phyloP scores from a whole-genome alignment of 2,888 invertebrate species.

The Drosophila pseudotakahashii region DNA sequence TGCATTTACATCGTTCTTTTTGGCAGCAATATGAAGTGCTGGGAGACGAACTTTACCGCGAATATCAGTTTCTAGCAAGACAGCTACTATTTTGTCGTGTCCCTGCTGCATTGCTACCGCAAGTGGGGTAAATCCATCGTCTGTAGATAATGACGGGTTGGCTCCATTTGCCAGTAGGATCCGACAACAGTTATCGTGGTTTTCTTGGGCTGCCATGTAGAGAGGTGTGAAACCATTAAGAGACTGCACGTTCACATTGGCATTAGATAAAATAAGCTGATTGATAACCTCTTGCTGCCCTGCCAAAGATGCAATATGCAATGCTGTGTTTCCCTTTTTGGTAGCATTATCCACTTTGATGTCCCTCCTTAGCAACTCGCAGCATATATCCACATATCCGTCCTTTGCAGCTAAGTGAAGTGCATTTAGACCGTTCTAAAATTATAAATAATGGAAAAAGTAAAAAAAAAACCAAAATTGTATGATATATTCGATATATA shows the following conservation, averaged over 20 bases:
- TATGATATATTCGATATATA: too few relatives aligned
- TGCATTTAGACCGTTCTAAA: slow-evolving; percentile 97
- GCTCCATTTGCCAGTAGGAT: slow-evolving; percentile 96
- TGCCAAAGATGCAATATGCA: slow-evolving; percentile 99
- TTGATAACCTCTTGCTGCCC: slow-evolving; percentile 97
- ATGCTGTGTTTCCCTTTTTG: slow-evolving; percentile 97
- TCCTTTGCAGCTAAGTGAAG: slow-evolving; percentile 98
- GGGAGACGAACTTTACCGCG: slow-evolving; percentile 97
- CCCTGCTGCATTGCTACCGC: slow-evolving; percentile 99
- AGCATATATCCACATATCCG: slow-evolving; percentile 97
- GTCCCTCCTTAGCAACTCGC: slow-evolving; percentile 94
- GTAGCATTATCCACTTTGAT: slow-evolving; percentile 98
- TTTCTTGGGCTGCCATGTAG: slow-evolving; percentile 99
- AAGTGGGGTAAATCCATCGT: slow-evolving; percentile 99
- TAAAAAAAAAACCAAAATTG: not conserved
- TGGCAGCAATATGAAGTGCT: slow-evolving; percentile 98
- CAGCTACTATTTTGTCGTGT: slow-evolving; percentile 98
- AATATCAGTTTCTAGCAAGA: slow-evolving; percentile 97
- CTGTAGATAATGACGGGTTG: slow-evolving; percentile 97
- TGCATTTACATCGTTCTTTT: slow-evolving; percentile 99
- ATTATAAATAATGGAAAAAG: not conserved
- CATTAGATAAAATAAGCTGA: slow-evolving; percentile 94
- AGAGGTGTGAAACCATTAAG: slow-evolving; percentile 99
- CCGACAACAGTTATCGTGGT: slow-evolving; percentile 96
- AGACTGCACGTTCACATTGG: slow-evolving; percentile 98